Percentiles rank a stretch among this genome's conserved stretches.
Conservation (phyloP, 2,797 vertebrate genomes). For the Hapalemur alaotrensis region DNA sequence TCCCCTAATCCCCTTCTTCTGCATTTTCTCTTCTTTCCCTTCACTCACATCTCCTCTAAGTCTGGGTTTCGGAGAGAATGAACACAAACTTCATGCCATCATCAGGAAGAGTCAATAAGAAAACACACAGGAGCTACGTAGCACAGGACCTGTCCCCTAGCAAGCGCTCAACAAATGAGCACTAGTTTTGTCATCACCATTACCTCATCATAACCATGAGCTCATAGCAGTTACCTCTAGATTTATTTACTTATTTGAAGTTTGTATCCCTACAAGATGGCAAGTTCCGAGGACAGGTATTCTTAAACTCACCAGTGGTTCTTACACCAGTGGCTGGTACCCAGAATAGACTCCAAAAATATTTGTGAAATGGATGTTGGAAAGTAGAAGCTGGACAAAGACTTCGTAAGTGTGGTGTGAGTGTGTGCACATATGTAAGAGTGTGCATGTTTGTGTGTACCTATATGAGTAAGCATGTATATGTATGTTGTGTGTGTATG, state of each 20-base stretch:
- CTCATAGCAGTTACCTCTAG: neutral
- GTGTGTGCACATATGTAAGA: neutral
- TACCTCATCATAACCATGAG: neutral
- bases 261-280: neutral
- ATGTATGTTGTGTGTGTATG: neutral
- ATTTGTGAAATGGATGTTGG: neutral
- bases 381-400: neutral
- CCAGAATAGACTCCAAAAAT: neutral
- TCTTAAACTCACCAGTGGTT: neutral
- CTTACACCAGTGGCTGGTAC: neutral
- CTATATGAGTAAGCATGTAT: neutral
- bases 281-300: neutral
- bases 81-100: neutral
- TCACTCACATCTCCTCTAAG: neutral
- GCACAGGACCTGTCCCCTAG: neutral
- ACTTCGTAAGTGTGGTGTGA: too few relatives aligned
- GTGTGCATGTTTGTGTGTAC: neutral
- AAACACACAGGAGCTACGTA: neutral
- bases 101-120: neutral
- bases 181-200: neutral
- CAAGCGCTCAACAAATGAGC: neutral
- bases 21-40: neutral
- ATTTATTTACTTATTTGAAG: neutral
- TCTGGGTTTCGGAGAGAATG: neutral
- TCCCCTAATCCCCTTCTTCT: neutral